phyloP scores from a whole-genome alignment of 2,888 invertebrate species.

The Meteorus cinctellus region DNA sequence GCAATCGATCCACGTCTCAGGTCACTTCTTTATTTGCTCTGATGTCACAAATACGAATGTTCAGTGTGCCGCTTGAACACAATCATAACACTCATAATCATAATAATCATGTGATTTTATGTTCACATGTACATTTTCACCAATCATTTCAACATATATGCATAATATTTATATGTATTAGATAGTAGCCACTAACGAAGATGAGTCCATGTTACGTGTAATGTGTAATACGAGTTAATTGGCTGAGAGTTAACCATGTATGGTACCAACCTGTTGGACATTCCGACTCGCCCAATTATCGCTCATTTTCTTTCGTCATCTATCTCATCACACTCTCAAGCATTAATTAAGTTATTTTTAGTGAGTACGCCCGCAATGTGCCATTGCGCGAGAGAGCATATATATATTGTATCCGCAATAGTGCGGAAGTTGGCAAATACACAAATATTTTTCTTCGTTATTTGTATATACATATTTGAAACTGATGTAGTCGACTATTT shows the following conservation, averaged over 20 bases:
- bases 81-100: not conserved
- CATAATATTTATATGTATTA: not conserved
- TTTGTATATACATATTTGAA: not conserved
- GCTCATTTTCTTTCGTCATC: slow-evolving; percentile 42
- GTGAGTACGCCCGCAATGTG: slow-evolving; percentile 49
- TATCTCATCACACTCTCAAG: slow-evolving; percentile 46
- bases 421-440: slow-evolving; percentile 43
- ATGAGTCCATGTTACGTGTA: slow-evolving; percentile 8
- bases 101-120: slow-evolving; percentile 6
- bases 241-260: slow-evolving; percentile 65
- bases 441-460: slow-evolving; percentile 26
- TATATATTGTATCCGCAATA: not conserved
- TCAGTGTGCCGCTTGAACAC: not conserved
- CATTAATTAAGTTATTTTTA: slow-evolving; percentile 70
- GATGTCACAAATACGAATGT: not conserved
- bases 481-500: not conserved
- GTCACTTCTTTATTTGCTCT: not conserved
- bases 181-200: not conserved
- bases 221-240: slow-evolving; percentile 65
- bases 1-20: slow-evolving; percentile 17
- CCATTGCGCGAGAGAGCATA: slow-evolving; percentile 7
- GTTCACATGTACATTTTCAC: not conserved
- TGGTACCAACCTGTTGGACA: slow-evolving; percentile 50
- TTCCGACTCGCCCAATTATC: slow-evolving; percentile 62
- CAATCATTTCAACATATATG: not conserved